phyloP scores from a whole-genome alignment of 2,113 vertebrate genomes.

The Sorex fumeus region DNA sequence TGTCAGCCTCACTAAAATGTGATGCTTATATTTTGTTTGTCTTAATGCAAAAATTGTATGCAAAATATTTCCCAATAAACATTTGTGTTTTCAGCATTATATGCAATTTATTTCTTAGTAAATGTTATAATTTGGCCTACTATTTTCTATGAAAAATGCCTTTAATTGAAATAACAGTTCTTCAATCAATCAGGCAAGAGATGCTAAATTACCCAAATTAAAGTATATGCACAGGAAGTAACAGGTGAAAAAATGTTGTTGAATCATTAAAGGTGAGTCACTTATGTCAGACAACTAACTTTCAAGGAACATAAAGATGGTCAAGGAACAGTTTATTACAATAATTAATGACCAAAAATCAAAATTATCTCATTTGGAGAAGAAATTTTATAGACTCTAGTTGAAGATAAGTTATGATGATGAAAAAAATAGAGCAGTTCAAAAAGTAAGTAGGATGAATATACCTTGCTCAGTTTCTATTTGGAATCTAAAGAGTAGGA shows the following conservation, averaged over 20 bases:
- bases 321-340: neutral
- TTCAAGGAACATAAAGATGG: conserved; percentile 38
- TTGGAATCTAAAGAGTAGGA: conserved; percentile 35
- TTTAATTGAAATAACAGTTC: conserved; percentile 61
- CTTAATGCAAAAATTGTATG: conserved; percentile 24
- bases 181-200: conserved; percentile 55
- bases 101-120: too few species aligned
- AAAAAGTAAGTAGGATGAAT: conserved; percentile 8
- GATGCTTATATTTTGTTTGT: conserved; percentile 64
- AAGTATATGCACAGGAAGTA: conserved; percentile 44
- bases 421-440: neutral
- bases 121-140: conserved; percentile 43
- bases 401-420: neutral
- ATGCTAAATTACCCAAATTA: conserved; percentile 24
- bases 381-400: conserved; percentile 5
- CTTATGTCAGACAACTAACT: conserved; percentile 4
- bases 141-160: conserved; percentile 8
- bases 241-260: conserved; percentile 26
- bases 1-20: conserved; percentile 37
- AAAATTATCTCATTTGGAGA: conserved; percentile 13
- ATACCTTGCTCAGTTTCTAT: conserved; percentile 31
- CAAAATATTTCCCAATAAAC: conserved; percentile 55
- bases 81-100: conserved; percentile 3
- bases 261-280: conserved; percentile 51
- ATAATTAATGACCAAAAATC: neutral